Conservation (phyloP, 2,113 vertebrate genomes). For the Malurus elegans region DNA sequence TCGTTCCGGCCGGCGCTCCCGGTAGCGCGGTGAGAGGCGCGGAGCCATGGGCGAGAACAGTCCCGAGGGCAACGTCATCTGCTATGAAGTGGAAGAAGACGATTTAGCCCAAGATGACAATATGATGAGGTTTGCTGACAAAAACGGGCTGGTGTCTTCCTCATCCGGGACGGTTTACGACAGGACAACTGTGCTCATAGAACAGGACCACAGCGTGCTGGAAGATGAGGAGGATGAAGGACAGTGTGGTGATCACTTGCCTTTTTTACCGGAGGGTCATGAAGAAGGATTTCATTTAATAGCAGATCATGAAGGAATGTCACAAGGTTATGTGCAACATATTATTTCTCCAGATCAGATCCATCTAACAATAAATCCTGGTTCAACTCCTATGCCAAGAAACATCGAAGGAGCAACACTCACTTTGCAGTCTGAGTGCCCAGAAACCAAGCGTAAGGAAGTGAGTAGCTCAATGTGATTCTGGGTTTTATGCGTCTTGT, state of each 20-base stretch:
- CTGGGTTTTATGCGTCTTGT: neutral
- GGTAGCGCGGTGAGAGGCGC: slow-evolving; percentile 65
- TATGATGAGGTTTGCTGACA: slow-evolving; percentile 81
- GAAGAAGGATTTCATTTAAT: slow-evolving; percentile 90
- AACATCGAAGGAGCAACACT: slow-evolving; percentile 98
- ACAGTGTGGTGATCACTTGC: slow-evolving; percentile 85
- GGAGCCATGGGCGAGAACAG: slow-evolving; percentile 95
- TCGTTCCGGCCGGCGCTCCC: neutral
- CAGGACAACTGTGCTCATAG: slow-evolving; percentile 96
- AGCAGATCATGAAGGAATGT: slow-evolving; percentile 91
- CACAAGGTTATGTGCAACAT: slow-evolving; percentile 97
- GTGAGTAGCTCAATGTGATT: slow-evolving; percentile 67
- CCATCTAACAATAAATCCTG: slow-evolving; percentile 96
- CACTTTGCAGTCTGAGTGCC: slow-evolving; percentile 96
- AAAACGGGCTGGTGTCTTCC: slow-evolving; percentile 82
- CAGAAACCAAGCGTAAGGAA: slow-evolving; percentile 95
- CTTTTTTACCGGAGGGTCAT: slow-evolving; percentile 86
- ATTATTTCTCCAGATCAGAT: slow-evolving; percentile 99
- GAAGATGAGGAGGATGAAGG: slow-evolving; percentile 83
- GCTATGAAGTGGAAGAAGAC: slow-evolving; percentile 82
- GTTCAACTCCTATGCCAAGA: slow-evolving; percentile 95
- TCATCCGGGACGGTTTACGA: slow-evolving; percentile 89
- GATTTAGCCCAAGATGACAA: slow-evolving; percentile 79
- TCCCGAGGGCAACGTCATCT: slow-evolving; percentile 82
- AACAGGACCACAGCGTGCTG: slow-evolving; percentile 90